Base-by-base conservation (phyloP, 2,113 vertebrate species). In the Notiomystis cincta region DNA sequence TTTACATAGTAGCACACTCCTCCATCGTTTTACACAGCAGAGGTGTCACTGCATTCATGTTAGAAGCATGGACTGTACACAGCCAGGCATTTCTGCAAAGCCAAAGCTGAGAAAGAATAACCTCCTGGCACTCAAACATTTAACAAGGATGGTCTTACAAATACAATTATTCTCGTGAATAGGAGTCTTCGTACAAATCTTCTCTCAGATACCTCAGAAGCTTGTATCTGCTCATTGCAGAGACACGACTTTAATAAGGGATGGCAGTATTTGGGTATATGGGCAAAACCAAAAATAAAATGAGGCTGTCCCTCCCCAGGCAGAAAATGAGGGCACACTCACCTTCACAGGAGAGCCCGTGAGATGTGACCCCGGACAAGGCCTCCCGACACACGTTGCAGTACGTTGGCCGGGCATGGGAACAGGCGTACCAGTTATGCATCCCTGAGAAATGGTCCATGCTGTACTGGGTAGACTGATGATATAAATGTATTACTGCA, bases 381-480 rank as follows among this genome's bases (percentile, higher is more conserved):
- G 99, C 99, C 96, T 99, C 99, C 3, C 99, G 98, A 75, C 99
- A 99, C 65, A 99, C 99, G 2, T 99, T 99, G 96, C 99, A 99
- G 97, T 99, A 99, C 0, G 99, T 99, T 9, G 99, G 99, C 56
- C 99, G 98, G 33, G 99, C 99, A 2, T 99, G 99, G 0, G 99
- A 99, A 73, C 99, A 99, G 86, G 99, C 99, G 35, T 99, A 99
- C 99, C 99, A 99, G 98, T 99, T 99, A 94, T 99, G 99, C 98
- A 98, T 99, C 96, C 99, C 99, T 80, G 99, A 99, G 98, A 99
- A 99, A 95, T 99, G 99, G 96, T 99, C 99, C 99, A 99, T 99
- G 97, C 99, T 99, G 95, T 99, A 99, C 98, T 99, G 99, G 77
- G 99, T 99, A 62, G 99, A 98, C 99, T 99, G 96, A n/a, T 14